Evolutionary conservation across 2,888 invertebrate genomes (phyloP).

Genomic region (Cistogaster globosa): DNA sequence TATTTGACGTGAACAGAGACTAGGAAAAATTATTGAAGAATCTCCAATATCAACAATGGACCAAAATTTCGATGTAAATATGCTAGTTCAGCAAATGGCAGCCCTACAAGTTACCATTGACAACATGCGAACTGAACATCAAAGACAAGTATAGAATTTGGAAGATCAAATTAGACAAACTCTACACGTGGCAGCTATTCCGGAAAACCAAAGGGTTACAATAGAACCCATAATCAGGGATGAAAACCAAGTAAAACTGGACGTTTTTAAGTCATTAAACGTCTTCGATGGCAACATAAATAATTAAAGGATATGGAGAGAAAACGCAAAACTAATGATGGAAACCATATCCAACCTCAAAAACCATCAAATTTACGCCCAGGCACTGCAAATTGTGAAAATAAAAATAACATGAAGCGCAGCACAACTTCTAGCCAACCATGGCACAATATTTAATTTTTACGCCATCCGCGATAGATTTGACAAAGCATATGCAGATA

Average conservation of each 20-base stretch:
- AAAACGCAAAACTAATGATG: conserved; percentile 23
- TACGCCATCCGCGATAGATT: conserved; percentile 25
- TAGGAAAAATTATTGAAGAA: not conserved
- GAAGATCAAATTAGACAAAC: conserved; percentile 15
- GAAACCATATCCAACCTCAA: conserved; percentile 16
- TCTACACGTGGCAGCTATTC: conserved; percentile 1
- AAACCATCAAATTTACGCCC: conserved; percentile 16
- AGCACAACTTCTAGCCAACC: not conserved
- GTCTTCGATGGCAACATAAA: conserved; percentile 21
- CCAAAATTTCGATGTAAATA: conserved; percentile 17
- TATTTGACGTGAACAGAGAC: not conserved
- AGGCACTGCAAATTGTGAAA: conserved; percentile 15
- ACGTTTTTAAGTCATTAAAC: conserved; percentile 28
- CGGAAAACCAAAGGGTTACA: not conserved
- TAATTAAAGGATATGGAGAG: conserved; percentile 17
- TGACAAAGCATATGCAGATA: too few relatives aligned
- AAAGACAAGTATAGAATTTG: conserved; percentile 13
- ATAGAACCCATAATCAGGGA: conserved; percentile 13
- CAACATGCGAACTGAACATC: not conserved
- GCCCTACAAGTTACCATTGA: not conserved
- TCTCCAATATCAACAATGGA: not conserved
- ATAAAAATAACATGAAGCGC: not conserved
- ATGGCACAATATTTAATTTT: conserved; percentile 22
- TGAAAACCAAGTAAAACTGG: conserved; percentile 22
- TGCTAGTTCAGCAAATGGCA: conserved; percentile 17